Base-by-base conservation (phyloP, 2,113 vertebrate genomes). In the Zonotrichia leucophrys region DNA sequence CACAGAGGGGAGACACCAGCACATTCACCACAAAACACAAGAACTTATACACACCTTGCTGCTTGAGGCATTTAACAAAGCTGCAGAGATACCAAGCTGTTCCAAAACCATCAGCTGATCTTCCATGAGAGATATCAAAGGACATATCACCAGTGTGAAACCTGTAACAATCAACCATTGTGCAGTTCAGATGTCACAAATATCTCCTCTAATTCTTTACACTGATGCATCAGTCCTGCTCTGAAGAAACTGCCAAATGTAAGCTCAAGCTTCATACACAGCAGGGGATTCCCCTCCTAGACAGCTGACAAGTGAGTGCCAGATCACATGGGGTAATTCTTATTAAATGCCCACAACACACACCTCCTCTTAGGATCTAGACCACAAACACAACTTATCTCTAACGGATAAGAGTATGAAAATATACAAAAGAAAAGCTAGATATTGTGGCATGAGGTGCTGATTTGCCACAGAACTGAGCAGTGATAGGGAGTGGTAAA, bases 61-160 rank as follows among this genome's bases (percentile, higher is more conserved):
- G 91, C 98, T 99, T 28, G 98, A 99, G 10, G 99, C 98, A 92
- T 99, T 99, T 87, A 99, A 96, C 87, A 98, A 98, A 67, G 98
- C 97, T 47, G 99, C 99, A 27, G 98, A 93, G 81, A 99, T 95
- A 9, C 97, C 95, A 42, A 99, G 96, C 63, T 98, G 98, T 33
- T 98, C 98, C 92, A 99, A 97, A 96, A 98, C 98, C 99, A 99
- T 99, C 85, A 99, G 97, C 62, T 99, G 99, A 97, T 99, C 99
- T 95, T 99, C 99, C 99, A 99, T 99, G 79, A 99, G 98, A 18
- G 99, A 99, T 80, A 99, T 98, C 94, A 99, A 90, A 17, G 99
- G 99, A 82, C 98, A 99, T 88, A 99, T 97, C 47, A 99, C 99
- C 13, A 99, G 97, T 0, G 99, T 99, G 95, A 99, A 99, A 94